Conservation (phyloP, 2,797 vertebrate genomes). For the Brachyrhaphis roseni region DNA sequence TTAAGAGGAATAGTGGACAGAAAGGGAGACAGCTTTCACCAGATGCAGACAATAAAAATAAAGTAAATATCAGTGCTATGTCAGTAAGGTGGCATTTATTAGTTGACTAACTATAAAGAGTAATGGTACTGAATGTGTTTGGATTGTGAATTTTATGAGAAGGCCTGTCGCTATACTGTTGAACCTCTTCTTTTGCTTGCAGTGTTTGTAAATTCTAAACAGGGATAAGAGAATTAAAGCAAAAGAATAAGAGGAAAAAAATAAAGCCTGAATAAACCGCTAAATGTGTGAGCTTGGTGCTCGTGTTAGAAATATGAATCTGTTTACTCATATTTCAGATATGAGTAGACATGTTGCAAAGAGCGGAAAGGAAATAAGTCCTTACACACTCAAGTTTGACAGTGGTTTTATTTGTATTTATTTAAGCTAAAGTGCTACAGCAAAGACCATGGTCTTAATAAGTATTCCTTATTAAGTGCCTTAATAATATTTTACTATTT, state of each 20-base stretch:
- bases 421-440: background rate
- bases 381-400: background rate
- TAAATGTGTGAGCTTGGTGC: background rate
- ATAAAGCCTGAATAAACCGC: background rate
- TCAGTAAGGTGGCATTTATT: background rate
- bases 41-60: background rate
- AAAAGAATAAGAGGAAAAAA: background rate
- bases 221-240: background rate
- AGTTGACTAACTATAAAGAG: background rate
- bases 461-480: no score
- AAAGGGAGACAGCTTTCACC: background rate
- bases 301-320: background rate
- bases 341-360: no score
- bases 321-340: no score
- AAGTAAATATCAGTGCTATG: background rate
- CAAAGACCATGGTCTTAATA: background rate
- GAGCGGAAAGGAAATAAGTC: background rate
- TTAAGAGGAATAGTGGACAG: slow-evolving; percentile 25
- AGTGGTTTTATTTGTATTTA: background rate
- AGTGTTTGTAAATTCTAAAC: background rate
- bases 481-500: no score
- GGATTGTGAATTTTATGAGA: background rate
- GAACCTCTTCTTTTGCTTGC: background rate
- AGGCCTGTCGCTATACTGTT: background rate
- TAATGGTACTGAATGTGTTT: background rate